Base-by-base conservation (phyloP, 1,140 invertebrate genomes). In the Oryctes rhinoceros region DNA sequence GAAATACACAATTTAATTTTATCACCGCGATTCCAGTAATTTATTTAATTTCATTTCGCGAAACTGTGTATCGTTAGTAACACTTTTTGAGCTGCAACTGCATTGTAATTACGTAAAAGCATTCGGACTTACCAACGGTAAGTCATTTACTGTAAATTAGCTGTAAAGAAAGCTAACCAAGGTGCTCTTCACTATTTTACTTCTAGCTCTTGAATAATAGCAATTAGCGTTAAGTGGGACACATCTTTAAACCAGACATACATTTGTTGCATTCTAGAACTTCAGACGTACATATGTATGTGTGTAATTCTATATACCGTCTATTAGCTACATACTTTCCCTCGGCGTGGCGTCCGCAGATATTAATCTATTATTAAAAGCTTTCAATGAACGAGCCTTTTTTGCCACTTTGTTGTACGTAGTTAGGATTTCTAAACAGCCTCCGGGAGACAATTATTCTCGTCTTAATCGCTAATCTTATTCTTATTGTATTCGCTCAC, bases 311-410 rank as follows among this genome's bases (percentile, higher is more conserved):
- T 59, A 59, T n/a, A 15, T n/a, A 59, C n/a, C 53, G 15, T 59
- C 18, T 59, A 59, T 59, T 59, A 18, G 53, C n/a, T 59, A 6
- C 18, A 18, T 59, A 59, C 53, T 59, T 59, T 59, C 53, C 53
- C 53, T 53, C 49, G 49, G 49, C 49, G 49, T 53, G n/a, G 49
- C 49, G 49, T 53, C 49, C 7, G 15, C n/a, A 59, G 18, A 59
- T 18, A 18, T n/a, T 7, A 18, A n/a, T 59, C 53, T 18, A 59
- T 59, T 59, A 59, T 59, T n/a, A 18, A 18, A 4, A 18, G 53
- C 18, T 59, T 59, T n/a, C 53, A 59, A 18, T 59, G 18, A 59
- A 59, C 53, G 53, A 59, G 53, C 53, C 53, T 59, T 59, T 59
- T 59, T 59, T 59, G 15, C 5, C 5, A 6, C n/a, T 59, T 59